phyloP scores from a whole-genome alignment of 2,888 invertebrate genomes.

The Stictocephala bisonia region DNA sequence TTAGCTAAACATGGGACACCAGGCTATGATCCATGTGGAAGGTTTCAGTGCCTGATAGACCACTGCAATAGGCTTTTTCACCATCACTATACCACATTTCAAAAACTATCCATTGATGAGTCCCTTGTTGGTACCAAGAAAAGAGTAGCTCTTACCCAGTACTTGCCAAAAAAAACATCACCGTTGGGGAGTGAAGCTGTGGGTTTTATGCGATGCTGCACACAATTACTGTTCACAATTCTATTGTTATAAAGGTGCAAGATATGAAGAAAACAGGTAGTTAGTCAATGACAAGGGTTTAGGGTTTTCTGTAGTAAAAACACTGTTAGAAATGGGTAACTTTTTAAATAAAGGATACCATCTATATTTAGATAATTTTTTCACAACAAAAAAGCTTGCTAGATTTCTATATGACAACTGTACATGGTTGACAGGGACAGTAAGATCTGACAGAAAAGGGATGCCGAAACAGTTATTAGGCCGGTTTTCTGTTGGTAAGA shows the following conservation, averaged over 20 bases:
- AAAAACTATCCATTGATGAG: constrained; percentile 35
- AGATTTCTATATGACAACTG: constrained; percentile 9
- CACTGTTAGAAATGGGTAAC: constrained; percentile 26
- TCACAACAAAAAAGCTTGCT: constrained; percentile 1
- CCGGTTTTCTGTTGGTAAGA: constrained; percentile 25
- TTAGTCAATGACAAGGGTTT: too few species aligned
- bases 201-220: constrained; percentile 38
- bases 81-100: neutral
- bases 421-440: constrained; percentile 32
- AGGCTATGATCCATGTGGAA: constrained; percentile 33
- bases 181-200: constrained; percentile 41
- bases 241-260: constrained; percentile 42
- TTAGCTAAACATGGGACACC: neutral
- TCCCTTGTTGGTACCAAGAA: constrained; percentile 37
- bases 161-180: constrained; percentile 41
- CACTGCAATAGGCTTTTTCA: constrained; percentile 28
- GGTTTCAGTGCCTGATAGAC: constrained; percentile 21
- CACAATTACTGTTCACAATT: constrained; percentile 25
- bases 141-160: constrained; percentile 2
- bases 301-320: constrained; percentile 23
- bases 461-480: constrained; percentile 1
- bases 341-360: constrained; percentile 40
- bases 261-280: too few species aligned
- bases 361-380: constrained; percentile 42
- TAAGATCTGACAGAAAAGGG: constrained; percentile 23